A percentile compares a stretch with the other conserved stretches of the same genome.
phyloP scores from a whole-genome alignment of 2,113 vertebrate species.

The Pomatostomus ruficeps region DNA sequence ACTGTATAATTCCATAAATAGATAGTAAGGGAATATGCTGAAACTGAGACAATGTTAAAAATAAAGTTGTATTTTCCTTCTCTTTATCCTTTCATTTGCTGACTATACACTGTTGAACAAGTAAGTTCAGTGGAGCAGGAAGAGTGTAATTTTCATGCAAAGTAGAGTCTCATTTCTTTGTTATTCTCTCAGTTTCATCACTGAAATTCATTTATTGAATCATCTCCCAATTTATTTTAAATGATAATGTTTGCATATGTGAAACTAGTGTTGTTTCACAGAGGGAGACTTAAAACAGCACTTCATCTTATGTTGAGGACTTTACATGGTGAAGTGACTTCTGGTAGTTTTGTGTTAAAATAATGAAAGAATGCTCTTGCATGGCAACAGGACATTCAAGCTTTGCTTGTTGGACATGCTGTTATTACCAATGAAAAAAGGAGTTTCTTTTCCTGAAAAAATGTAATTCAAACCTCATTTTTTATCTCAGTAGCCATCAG shows the following conservation, averaged over 20 bases:
- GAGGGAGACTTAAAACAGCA: not conserved
- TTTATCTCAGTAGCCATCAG: not conserved
- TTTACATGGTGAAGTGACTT: not conserved
- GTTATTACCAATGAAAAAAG: not conserved
- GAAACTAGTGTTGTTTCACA: not conserved
- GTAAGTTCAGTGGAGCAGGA: not conserved
- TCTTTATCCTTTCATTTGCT: not conserved
- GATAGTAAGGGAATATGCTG: not conserved
- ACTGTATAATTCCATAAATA: not conserved
- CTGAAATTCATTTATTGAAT: constrained; percentile 5
- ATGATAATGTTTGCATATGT: not conserved
- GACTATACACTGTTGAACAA: not conserved
- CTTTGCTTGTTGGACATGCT: not conserved
- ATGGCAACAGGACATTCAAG: not conserved
- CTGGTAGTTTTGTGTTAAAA: not conserved
- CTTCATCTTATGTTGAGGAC: not conserved
- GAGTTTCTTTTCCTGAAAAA: not conserved
- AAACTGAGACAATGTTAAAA: not conserved
- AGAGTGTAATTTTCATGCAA: constrained; percentile 1
- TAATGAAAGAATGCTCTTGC: not conserved
- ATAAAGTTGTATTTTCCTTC: not conserved
- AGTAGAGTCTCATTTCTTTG: not conserved
- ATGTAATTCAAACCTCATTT: not conserved
- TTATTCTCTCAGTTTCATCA: not conserved
- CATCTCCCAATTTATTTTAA: not conserved